Conservation (phyloP, 2,888 invertebrate genomes). For the Microchrysa polita region DNA sequence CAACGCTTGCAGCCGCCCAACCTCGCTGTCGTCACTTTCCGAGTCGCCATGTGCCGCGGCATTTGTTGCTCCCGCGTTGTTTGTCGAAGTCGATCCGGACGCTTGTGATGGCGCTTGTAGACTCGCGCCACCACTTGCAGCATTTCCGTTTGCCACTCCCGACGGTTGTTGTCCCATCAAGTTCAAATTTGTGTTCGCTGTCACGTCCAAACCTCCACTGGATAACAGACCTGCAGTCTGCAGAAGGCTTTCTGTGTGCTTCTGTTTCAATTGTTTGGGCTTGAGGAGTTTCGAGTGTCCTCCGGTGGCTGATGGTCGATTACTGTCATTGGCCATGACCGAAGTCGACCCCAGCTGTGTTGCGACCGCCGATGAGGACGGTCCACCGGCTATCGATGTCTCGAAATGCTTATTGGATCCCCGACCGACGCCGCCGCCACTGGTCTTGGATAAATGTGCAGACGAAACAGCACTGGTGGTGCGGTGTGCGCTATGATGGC, state of each 20-base stretch:
- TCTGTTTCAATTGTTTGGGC: slow-evolving; percentile 41
- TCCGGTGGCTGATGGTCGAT: slow-evolving; percentile 54
- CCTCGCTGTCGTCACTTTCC: slow-evolving; percentile 92
- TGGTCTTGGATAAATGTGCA: slow-evolving; percentile 48
- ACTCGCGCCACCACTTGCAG: slow-evolving; percentile 28
- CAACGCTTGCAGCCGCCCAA: slow-evolving; percentile 92
- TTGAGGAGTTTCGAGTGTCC: slow-evolving; percentile 51
- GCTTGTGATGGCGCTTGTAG: slow-evolving; percentile 18
- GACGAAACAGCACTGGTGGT: slow-evolving; percentile 51
- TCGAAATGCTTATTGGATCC: slow-evolving; percentile 44
- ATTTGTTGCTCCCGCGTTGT: slow-evolving; percentile 40
- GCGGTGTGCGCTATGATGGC: slow-evolving; percentile 49
- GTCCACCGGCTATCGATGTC: slow-evolving; percentile 45
- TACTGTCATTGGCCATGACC: slow-evolving; percentile 53
- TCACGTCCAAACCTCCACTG: slow-evolving; percentile 60
- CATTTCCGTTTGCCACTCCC: slow-evolving; percentile 55
- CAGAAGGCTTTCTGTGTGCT: slow-evolving; percentile 46
- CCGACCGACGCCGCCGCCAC: slow-evolving; percentile 6
- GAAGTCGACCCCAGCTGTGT: slow-evolving; percentile 37
- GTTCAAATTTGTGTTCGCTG: slow-evolving; percentile 57
- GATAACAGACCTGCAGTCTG: slow-evolving; percentile 46
- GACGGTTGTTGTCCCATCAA: slow-evolving; percentile 63
- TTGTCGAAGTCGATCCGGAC: slow-evolving; percentile 47
- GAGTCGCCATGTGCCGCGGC: slow-evolving; percentile 67
- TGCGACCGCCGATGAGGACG: slow-evolving; percentile 42